phyloP scores from a whole-genome alignment of 2,888 invertebrate genomes.

The Drosophila limbata region DNA sequence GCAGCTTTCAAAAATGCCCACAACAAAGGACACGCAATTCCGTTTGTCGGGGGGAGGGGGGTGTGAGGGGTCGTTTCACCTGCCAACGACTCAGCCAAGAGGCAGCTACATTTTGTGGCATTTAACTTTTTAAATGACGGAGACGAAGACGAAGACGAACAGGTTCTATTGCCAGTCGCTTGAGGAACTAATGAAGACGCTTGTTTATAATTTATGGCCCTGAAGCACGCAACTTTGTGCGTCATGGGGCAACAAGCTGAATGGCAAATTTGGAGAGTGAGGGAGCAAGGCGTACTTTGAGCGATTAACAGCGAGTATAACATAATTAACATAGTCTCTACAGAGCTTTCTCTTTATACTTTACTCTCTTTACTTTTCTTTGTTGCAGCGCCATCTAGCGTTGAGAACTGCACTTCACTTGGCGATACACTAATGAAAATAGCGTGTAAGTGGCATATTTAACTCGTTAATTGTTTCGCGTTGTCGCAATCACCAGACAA shows the following conservation, averaged over 20 bases:
- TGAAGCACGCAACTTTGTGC: slow-evolving; percentile 68
- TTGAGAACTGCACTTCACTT: slow-evolving; percentile 25
- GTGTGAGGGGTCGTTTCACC: slow-evolving; percentile 29
- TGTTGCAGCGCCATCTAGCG: slow-evolving; percentile 51
- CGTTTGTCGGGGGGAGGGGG: neutral
- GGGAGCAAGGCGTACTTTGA: slow-evolving; percentile 10
- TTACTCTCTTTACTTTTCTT: neutral
- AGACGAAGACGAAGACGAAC: slow-evolving; percentile 27
- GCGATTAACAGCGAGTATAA: slow-evolving; percentile 51
- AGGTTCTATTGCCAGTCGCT: slow-evolving; percentile 40
- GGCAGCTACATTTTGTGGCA: slow-evolving; percentile 64
- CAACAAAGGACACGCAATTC: slow-evolving; percentile 60
- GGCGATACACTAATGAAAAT: slow-evolving; percentile 29
- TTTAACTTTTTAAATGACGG: slow-evolving; percentile 67
- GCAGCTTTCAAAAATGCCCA: slow-evolving; percentile 34
- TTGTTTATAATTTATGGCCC: slow-evolving; percentile 68
- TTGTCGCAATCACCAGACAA: slow-evolving; percentile 64
- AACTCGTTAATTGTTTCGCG: slow-evolving; percentile 68
- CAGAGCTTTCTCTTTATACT: neutral
- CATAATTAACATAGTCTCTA: slow-evolving; percentile 55
- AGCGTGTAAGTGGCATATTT: slow-evolving; percentile 69
- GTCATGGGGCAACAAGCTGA: slow-evolving; percentile 42
- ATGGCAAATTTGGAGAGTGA: slow-evolving; percentile 4
- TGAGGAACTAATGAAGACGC: slow-evolving; percentile 74
- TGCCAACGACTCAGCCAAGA: slow-evolving; percentile 43